These are phyloP conservation scores for Drosophila malerkotliana DNA, from an alignment of 1,140 invertebrate species.

Conservation along the genomic window DNA sequence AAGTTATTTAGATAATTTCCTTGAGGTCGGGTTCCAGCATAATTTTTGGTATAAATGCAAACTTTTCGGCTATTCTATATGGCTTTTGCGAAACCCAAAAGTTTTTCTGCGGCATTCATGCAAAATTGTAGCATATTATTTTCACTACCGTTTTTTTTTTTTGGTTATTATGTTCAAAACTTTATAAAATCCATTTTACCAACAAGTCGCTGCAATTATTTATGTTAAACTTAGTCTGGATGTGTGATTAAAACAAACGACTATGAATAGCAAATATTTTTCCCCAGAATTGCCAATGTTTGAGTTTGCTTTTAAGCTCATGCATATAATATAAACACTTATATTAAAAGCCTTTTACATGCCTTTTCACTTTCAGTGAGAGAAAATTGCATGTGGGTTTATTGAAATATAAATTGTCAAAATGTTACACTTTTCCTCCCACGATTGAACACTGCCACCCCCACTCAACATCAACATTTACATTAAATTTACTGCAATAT, in stretches of 20 bases:
- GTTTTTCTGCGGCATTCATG: background rate
- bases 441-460: background rate
- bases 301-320: background rate
- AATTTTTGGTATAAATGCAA: constrained; percentile 12
- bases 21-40: constrained; percentile 2
- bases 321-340: constrained; percentile 1
- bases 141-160: too few species aligned
- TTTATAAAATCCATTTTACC: background rate
- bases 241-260: background rate
- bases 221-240: background rate
- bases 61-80: background rate
- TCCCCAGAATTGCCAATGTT: background rate
- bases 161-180: background rate
- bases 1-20: constrained; percentile 4
- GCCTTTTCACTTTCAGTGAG: background rate
- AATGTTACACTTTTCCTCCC: background rate
- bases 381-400: background rate
- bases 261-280: background rate
- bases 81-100: background rate
- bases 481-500: constrained; percentile 28
- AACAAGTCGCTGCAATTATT: background rate
- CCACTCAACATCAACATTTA: constrained; percentile 12
- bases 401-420: background rate
- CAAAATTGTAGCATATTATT: background rate
- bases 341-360: background rate